These are phyloP conservation scores for Protomyctophum bolini DNA, from an alignment of 2,113 vertebrate genomes.

Conservation along the genomic window DNA sequence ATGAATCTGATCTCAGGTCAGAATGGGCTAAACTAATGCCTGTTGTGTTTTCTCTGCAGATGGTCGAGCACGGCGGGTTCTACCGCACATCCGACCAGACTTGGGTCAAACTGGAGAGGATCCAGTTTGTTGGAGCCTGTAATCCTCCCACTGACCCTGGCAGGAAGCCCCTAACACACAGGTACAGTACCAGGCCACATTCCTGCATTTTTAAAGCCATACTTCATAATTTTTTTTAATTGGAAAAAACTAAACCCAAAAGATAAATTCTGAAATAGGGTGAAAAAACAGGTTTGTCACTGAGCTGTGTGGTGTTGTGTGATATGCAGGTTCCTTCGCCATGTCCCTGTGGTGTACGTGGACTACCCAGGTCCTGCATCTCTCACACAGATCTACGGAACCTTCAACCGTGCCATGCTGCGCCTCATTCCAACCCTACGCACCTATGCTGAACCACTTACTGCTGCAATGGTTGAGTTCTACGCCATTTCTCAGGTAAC, in stretches of 20 bases:
- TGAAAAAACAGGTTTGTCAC: not conserved
- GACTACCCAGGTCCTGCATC: slow-evolving; percentile 98
- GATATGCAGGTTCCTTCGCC: slow-evolving; percentile 88
- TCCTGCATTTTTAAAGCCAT: not conserved
- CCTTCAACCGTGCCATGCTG: slow-evolving; percentile 98
- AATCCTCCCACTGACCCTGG: slow-evolving; percentile 98
- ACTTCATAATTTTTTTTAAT: not conserved
- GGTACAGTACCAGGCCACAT: slow-evolving; percentile 71
- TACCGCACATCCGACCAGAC: slow-evolving; percentile 98
- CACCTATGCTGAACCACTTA: slow-evolving; percentile 95
- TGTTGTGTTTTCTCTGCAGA: slow-evolving; percentile 73
- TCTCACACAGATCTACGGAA: slow-evolving; percentile 98
- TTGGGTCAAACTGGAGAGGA: slow-evolving; percentile 97
- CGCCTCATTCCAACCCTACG: slow-evolving; percentile 93
- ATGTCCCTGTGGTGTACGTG: slow-evolving; percentile 97
- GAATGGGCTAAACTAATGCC: not conserved
- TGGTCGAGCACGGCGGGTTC: slow-evolving; percentile 98
- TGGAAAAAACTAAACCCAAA: not conserved
- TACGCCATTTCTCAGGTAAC: slow-evolving; percentile 98
- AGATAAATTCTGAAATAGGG: not conserved
- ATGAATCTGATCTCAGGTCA: too few species aligned
- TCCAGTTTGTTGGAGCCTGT: slow-evolving; percentile 98
- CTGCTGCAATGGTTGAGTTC: slow-evolving; percentile 98
- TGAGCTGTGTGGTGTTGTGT: not conserved
- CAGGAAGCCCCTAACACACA: slow-evolving; percentile 94